Base-by-base conservation (phyloP, 2,797 vertebrate genomes). In the Falco concolor region DNA sequence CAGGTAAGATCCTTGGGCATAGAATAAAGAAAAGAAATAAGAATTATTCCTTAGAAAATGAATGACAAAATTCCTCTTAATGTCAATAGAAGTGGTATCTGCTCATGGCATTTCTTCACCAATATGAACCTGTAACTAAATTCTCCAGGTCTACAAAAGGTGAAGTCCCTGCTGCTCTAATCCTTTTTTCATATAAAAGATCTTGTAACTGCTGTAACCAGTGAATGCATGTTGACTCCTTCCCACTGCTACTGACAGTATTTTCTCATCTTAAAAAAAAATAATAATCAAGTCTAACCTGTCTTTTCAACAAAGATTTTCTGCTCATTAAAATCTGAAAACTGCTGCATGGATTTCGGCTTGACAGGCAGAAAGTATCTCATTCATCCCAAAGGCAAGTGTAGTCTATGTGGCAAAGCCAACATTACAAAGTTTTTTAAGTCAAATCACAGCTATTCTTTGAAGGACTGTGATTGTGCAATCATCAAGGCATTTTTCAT, bases 241-340 rank as follows among this genome's bases (percentile, higher is more conserved):
- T 92, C 84, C 87, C 60, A 78, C 82, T 92, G 79, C 60, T 89
- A 59, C 81, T 78, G 92, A 78, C 87, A 91, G 73, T 84, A 88
- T 95, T 95, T 93, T 95, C 67, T 87, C 82, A 89, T 76, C 86
- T 89, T 80, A 40, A 67, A 75, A 54, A 88, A 74, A 75, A 84
- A 75, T 81, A 92, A 80, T 4, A 69, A 95, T 93, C 92, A 64
- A 94, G 95, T 95, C 86, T 92, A 97, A 97, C 96, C 89, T 95
- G 94, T 96, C 86, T 91, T 93, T 95, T 86, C 70, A 88, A 95
- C 83, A 90, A 94, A 93, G 84, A 72, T 74, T 95, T 97, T 97
- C 68, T 92, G 90, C 91, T 97, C 82, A 82, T 95, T 95, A 95
- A 94, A 94, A 89, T 92, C 86, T 88, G 81, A 90, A 77, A 87